Percentiles rank a stretch among this genome's conserved stretches.
Conservation (phyloP, 2,113 vertebrate genomes). For the Coptodon rendalli region DNA sequence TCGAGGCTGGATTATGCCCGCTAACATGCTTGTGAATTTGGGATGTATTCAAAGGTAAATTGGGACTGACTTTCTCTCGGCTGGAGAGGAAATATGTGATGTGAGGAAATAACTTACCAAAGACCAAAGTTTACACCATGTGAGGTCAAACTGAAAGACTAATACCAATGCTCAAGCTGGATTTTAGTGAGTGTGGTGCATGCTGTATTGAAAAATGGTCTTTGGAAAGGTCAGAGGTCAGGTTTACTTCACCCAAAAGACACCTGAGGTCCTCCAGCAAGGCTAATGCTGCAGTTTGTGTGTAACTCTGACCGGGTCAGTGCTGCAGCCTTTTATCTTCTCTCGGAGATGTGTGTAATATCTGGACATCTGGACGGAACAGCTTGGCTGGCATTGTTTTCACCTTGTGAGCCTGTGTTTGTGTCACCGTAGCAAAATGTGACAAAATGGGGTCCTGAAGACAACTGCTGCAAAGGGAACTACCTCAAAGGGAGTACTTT, state of each 20-base stretch:
- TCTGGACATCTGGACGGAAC: background rate
- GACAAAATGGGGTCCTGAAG: background rate
- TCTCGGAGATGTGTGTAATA: background rate
- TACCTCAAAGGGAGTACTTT: background rate
- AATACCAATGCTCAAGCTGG: background rate
- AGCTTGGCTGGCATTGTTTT: background rate
- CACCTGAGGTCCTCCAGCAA: background rate
- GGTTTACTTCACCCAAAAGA: background rate
- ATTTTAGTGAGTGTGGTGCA: background rate
- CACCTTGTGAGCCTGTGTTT: background rate
- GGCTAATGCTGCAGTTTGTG: background rate
- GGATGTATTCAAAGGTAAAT: conserved; percentile 81
- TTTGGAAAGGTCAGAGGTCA: background rate
- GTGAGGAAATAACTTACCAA: background rate
- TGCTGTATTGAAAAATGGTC: background rate
- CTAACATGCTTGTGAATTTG: conserved; percentile 77
- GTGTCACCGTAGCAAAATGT: background rate
- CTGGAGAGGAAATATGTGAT: conserved; percentile 52
- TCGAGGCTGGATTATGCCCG: conserved; percentile 74
- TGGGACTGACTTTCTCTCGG: conserved; percentile 79
- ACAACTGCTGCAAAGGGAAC: background rate
- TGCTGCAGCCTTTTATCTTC: background rate
- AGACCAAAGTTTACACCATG: background rate
- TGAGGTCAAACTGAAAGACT: background rate
- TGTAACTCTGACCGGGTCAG: background rate